Base-by-base conservation (phyloP, 2,888 invertebrate genomes). In the Agrotis puta region DNA sequence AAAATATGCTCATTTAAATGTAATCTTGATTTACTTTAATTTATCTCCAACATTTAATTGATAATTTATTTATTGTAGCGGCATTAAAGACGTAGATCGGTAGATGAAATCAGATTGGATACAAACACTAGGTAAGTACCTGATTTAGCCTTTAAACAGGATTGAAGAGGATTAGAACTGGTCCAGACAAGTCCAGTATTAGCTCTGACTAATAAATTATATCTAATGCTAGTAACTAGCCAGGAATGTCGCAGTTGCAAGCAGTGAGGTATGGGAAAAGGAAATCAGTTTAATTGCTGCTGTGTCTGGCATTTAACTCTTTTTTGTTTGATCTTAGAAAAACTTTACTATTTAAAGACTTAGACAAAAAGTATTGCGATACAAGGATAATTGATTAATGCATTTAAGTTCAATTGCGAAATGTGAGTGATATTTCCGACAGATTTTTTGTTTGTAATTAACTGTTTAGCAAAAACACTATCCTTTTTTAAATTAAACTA, bases 111-210 rank as follows among this genome's bases (percentile, higher is more conserved):
- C 33, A 43, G 56, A 74, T 45, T 27, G 39, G 24, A 74, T 51
- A 65, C 22, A 64, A 74, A 54, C 77, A 77, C 45, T 7, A 53
- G 53, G 64, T 7, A 53, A 50, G 64, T 65, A 64, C 65, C 48
- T 62, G 64, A 53, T 71, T 65, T 66, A 65, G 50, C 65, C 3
- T 57, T 39, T 71, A 79, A 83, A 77, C 79, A 57, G 84, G 83
- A 83, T 70, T 67, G 74, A 83, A 72, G 66, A 75, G 66, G 70
- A 56, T 27, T 70, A 51, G 58, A 76, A 83, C 84, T 77, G 59
- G 84, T 81, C 50, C 16, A 48, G 70, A 58, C 75, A 57, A 65
- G 56, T 83, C 72, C 27, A 56, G 66, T 58, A 74, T 70, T 69
- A 71, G 70, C 67, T 67, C 48, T 58, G 56, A 63, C 59, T 70